phyloP scores from a whole-genome alignment of 92 coral and sea anemone genomes.

The Porites lobata region DNA sequence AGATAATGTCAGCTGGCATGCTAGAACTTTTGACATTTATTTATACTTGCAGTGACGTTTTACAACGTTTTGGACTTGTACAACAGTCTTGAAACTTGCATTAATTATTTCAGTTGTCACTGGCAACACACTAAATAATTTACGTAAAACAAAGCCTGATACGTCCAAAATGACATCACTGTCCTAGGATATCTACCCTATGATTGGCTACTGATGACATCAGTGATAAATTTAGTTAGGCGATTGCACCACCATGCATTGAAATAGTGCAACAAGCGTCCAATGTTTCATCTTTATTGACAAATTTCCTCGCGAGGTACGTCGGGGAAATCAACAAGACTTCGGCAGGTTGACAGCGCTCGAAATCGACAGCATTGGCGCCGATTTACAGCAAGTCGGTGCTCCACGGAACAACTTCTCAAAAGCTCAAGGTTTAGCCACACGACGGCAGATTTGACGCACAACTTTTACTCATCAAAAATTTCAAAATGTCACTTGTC shows the following conservation, averaged over 20 bases:
- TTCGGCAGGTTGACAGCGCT: neutral
- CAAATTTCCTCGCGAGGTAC: neutral
- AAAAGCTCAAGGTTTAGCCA: slow-evolving; percentile 39
- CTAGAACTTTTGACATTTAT: no score
- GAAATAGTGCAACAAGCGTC: slow-evolving; percentile 72
- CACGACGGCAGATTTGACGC: slow-evolving; percentile 79
- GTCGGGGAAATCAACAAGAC: neutral
- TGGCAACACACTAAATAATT: slow-evolving; percentile 4
- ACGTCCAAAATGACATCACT: slow-evolving; percentile 47
- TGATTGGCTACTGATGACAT: slow-evolving; percentile 76
- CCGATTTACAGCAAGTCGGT: slow-evolving; percentile 50
- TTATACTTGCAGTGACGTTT: neutral
- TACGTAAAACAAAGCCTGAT: slow-evolving; percentile 9
- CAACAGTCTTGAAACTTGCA: neutral
- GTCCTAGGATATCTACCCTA: slow-evolving; percentile 8
- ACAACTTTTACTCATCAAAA: slow-evolving; percentile 11
- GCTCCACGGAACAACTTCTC: slow-evolving; percentile 48
- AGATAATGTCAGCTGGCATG: no score
- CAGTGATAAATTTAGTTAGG: slow-evolving; percentile 29
- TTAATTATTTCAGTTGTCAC: slow-evolving; percentile 17
- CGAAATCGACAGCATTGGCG: slow-evolving; percentile 72
- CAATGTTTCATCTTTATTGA: slow-evolving; percentile 6
- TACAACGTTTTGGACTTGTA: slow-evolving; percentile 11
- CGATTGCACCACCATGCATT: slow-evolving; percentile 89
- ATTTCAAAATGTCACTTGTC: slow-evolving; percentile 33